Percentiles rank a stretch among this genome's conserved stretches.
These are phyloP conservation scores for Thymelicus sylvestris DNA, from an alignment of 2,888 invertebrate species.

Conservation along the genomic window DNA sequence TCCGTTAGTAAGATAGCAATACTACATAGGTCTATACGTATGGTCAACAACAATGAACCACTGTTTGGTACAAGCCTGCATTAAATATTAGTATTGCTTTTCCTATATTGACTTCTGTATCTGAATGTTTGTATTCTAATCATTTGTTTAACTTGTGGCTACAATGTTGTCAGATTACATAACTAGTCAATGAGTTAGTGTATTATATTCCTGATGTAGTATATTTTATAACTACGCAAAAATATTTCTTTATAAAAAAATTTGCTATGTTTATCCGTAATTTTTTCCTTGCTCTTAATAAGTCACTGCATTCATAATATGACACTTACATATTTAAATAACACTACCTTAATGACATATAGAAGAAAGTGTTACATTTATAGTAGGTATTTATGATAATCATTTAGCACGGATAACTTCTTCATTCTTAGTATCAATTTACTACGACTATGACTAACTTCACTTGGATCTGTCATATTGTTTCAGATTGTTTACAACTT, in stretches of 20 bases:
- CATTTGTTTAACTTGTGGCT: constrained; percentile 27
- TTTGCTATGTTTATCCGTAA: background rate
- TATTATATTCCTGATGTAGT: constrained; percentile 9
- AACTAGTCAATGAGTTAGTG: constrained; percentile 19
- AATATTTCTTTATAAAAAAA: background rate
- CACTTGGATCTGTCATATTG: too few species aligned
- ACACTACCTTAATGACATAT: too few species aligned
- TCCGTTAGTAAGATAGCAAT: constrained; percentile 18
- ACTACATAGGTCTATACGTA: background rate
- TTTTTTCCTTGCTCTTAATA: background rate
- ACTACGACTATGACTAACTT: too few species aligned
- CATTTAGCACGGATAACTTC: too few species aligned
- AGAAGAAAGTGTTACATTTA: too few species aligned
- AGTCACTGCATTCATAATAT: too few species aligned
- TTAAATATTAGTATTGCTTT: constrained; percentile 34
- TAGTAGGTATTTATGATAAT: too few species aligned
- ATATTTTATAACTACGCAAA: constrained; percentile 13
- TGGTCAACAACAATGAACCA: constrained; percentile 15
- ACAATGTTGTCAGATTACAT: constrained; percentile 32
- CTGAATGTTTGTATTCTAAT: constrained; percentile 27
- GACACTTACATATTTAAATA: too few species aligned
- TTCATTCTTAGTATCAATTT: too few species aligned
- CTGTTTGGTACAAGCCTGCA: constrained; percentile 27
- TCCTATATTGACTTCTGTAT: constrained; percentile 26
- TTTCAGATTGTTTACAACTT: too few species aligned